These are phyloP conservation scores for Mythimna lalbum DNA, from an alignment of 2,888 invertebrate genomes.

Conservation along the genomic window DNA sequence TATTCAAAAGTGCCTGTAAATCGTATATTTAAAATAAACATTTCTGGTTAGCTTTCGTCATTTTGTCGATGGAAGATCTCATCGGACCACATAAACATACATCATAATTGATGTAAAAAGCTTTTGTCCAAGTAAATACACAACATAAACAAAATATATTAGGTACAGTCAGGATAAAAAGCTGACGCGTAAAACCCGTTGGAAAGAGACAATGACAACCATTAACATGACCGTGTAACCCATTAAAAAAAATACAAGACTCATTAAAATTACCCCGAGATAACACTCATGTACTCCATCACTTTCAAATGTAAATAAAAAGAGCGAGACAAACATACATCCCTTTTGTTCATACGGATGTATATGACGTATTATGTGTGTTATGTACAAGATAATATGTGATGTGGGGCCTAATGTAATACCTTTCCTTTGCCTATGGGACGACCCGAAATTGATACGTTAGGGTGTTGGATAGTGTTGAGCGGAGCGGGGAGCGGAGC, in stretches of 20 bases:
- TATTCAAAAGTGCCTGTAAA: no score
- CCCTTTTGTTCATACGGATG: slow-evolving; percentile 53
- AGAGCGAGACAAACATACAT: slow-evolving; percentile 12
- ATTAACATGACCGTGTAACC: slow-evolving; percentile 39
- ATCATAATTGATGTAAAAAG: no score
- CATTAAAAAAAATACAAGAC: slow-evolving; percentile 36
- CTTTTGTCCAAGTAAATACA: no score
- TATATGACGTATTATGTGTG: slow-evolving; percentile 35
- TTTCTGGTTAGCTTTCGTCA: no score
- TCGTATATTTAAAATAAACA: no score
- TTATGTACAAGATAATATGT: slow-evolving; percentile 54
- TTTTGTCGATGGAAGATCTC: no score
- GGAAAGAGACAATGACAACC: slow-evolving; percentile 15
- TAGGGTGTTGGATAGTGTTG: background rate
- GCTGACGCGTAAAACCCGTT: slow-evolving; percentile 10
- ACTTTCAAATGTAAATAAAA: slow-evolving; percentile 21
- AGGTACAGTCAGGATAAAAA: background rate
- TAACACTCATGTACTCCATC: slow-evolving; percentile 33
- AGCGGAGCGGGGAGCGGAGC: slow-evolving; percentile 41
- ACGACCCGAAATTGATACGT: slow-evolving; percentile 54
- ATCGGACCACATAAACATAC: no score
- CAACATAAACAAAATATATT: slow-evolving; percentile 10
- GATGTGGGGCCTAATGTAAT: slow-evolving; percentile 57
- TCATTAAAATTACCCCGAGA: slow-evolving; percentile 46
- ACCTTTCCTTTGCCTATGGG: slow-evolving; percentile 62